Evolutionary conservation across 2,888 invertebrate genomes (phyloP).

Genomic region (Chalcis sispes): DNA sequence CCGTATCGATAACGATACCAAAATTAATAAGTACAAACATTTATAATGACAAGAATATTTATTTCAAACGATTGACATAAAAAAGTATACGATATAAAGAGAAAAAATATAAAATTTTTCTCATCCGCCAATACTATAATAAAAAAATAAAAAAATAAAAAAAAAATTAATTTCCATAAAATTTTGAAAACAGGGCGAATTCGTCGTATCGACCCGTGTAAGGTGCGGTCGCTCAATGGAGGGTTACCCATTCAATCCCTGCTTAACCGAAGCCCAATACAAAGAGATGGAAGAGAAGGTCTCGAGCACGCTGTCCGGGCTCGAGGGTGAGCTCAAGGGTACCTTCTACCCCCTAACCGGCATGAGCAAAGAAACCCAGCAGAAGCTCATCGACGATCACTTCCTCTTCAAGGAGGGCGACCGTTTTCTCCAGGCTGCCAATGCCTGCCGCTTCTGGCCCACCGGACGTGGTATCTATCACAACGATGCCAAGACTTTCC

Average conservation of each 20-base stretch:
- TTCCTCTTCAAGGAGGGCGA: constrained; percentile 99
- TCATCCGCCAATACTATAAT: neutral
- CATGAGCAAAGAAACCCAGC: constrained; percentile 97
- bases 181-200: constrained; percentile 82
- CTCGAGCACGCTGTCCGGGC: constrained; percentile 86
- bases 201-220: constrained; percentile 96
- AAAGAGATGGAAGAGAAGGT: constrained; percentile 97
- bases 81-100: neutral
- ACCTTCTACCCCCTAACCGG: constrained; percentile 96
- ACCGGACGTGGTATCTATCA: constrained; percentile 97
- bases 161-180: neutral
- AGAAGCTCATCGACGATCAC: constrained; percentile 97
- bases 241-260: constrained; percentile 98
- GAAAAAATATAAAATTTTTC: no score
- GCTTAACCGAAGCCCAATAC: constrained; percentile 97
- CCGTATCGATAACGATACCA: no score
- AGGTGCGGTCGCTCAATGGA: constrained; percentile 96
- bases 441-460: constrained; percentile 98
- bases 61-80: neutral
- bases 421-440: constrained; percentile 93
- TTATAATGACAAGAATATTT: no score
- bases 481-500: constrained; percentile 97
- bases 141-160: neutral
- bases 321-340: constrained; percentile 94
- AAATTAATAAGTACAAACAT: no score